Evolutionary conservation across 2,113 vertebrate genomes (phyloP).

Genomic region (Hystrix cristata): DNA sequence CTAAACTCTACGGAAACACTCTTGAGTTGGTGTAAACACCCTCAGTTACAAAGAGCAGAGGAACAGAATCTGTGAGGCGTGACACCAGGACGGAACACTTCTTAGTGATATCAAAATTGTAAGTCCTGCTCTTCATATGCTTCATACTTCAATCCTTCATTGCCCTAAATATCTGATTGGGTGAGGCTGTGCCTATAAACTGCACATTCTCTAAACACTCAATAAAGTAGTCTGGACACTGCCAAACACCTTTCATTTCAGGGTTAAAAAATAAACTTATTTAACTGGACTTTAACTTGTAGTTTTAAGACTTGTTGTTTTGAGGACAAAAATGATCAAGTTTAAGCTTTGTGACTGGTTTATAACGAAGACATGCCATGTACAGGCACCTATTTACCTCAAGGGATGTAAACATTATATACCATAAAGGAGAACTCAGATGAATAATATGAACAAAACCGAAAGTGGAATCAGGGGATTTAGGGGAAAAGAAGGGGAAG

Average conservation of each 20-base stretch:
- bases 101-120: background rate
- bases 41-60: constrained; percentile 31
- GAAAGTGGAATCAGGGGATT: background rate
- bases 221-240: background rate
- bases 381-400: background rate
- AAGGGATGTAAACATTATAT: background rate
- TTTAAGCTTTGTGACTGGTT: background rate
- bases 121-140: background rate
- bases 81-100: background rate
- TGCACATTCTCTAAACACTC: background rate
- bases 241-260: background rate
- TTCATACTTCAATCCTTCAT: background rate
- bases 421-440: background rate
- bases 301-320: background rate
- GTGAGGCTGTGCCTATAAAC: background rate
- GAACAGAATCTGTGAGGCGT: background rate
- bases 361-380: background rate
- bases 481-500: background rate
- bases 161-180: background rate
- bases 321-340: background rate
- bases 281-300: constrained; percentile 30
- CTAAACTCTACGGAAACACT: constrained; percentile 43
- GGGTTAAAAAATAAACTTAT: background rate
- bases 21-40: constrained; percentile 50
- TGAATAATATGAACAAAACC: background rate